These are phyloP conservation scores for Lampropteryx suffumata DNA, from an alignment of 2,888 invertebrate genomes.

Conservation along the genomic window DNA sequence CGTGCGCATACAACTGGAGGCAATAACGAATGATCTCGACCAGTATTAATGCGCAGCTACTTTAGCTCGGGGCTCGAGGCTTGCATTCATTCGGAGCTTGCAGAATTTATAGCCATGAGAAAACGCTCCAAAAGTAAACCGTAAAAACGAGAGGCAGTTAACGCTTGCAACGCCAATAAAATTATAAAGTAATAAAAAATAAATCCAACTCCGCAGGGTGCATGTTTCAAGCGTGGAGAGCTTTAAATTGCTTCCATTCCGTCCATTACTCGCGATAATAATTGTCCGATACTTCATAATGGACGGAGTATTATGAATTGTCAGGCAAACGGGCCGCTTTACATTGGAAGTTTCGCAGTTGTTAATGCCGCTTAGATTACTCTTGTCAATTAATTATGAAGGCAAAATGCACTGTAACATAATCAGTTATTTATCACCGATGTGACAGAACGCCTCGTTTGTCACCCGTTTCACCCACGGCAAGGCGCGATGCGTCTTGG, in stretches of 20 bases:
- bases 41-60: constrained; percentile 64
- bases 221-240: constrained; percentile 54
- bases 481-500: constrained; percentile 58
- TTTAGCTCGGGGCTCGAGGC: constrained; percentile 49
- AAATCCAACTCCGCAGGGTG: constrained; percentile 58
- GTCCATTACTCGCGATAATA: constrained; percentile 54
- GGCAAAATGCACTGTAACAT: constrained; percentile 77
- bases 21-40: constrained; percentile 65
- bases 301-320: constrained; percentile 53
- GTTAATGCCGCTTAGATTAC: constrained; percentile 62
- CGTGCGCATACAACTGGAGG: constrained; percentile 46
- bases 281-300: constrained; percentile 56
- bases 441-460: constrained; percentile 76
- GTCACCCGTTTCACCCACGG: constrained; percentile 78
- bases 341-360: constrained; percentile 54
- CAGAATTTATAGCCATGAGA: constrained; percentile 64
- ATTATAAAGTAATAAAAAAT: constrained; percentile 74
- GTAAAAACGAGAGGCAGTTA: constrained; percentile 70
- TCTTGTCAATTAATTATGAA: constrained; percentile 77
- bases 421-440: constrained; percentile 81
- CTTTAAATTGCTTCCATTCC: constrained; percentile 59
- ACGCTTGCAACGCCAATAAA: constrained; percentile 69
- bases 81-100: constrained; percentile 59
- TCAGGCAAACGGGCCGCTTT: constrained; percentile 47
- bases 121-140: constrained; percentile 64